Base-by-base conservation (phyloP, 30 jellyfish, hydroid and myxozoan genomes). In the Rhopilema esculentum region DNA sequence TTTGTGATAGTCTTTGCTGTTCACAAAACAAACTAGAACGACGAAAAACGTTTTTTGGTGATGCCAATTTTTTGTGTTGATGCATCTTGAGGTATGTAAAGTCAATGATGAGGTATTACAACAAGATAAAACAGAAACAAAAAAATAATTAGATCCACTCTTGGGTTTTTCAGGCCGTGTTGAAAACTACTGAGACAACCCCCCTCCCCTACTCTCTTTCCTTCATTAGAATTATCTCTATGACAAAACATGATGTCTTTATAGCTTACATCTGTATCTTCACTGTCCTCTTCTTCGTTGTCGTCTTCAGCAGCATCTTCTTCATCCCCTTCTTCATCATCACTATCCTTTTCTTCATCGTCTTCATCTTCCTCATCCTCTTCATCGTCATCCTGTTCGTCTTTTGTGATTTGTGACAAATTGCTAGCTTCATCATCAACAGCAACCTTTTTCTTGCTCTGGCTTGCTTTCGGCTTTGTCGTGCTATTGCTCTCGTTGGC, bases 311-410 rank as follows among this genome's bases (percentile, higher is more conserved):
- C 90, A n/a, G 68, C 94, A 4, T 86, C 98, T 2, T 93, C 98
- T 1, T 82, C 94, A 24, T 77, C 96, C 8, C 67, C 91, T 64
- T 77, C 90, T 8, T 84, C 93, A 12, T 85, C 91, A 0, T 72
- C 94, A 21, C 80, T 91, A 18, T 91, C 97, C 27, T 88, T 89
- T 24, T 93, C 98, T 20, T 87, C 90, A 8, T 93, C 97, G 20
- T 93, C 91, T 20, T 92, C 98, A 27, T 92, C 97, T 19, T 93
- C 98, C 75, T 80, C 89, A 26, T 93, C 97, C 50, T 83, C 92
- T 50, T 92, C 92, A 62, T 92, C 98, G 33, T 84, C 97, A 9
- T 72, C 95, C 30, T 74, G 83, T 2, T 66, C 87, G 48, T 73
- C 96, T 22, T 92, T 91, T 19, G 69, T 49, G 72, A 83, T 30